Percentiles rank a stretch among this genome's conserved stretches.
Conservation (phyloP, 2,888 invertebrate species). For the Tanytarsus gracilentus region DNA sequence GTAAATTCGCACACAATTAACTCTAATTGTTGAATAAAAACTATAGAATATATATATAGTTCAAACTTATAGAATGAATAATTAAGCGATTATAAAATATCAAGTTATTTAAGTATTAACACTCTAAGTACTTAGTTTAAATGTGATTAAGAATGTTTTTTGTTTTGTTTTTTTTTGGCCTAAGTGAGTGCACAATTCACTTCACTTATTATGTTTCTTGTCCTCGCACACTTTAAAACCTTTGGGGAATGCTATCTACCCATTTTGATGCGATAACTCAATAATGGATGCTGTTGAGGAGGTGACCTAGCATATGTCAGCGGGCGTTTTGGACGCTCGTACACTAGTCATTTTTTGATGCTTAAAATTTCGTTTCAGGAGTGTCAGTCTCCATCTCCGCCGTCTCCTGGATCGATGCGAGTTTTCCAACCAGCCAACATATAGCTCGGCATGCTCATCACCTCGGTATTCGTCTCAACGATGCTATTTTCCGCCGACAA, state of each 20-base stretch:
- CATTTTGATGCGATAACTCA: conserved; percentile 16
- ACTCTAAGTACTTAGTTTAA: too few species aligned
- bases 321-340: background rate
- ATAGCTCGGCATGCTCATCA: conserved; percentile 11
- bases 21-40: too few species aligned
- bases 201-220: too few species aligned
- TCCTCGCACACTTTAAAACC: background rate
- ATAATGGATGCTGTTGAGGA: background rate
- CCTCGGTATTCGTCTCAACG: background rate
- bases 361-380: conserved; percentile 13
- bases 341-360: conserved; percentile 3
- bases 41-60: too few species aligned
- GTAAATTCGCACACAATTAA: too few species aligned
- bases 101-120: too few species aligned
- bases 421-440: conserved; percentile 18
- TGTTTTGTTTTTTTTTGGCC: too few species aligned
- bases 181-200: too few species aligned
- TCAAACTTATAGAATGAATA: too few species aligned
- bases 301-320: background rate
- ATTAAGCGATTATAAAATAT: too few species aligned
- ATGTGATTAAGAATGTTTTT: too few species aligned
- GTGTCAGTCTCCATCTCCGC: conserved; percentile 26
- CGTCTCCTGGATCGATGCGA: conserved; percentile 23
- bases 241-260: conserved; percentile 13
- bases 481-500: background rate